Evolutionary conservation across 2,113 vertebrate species (phyloP), one percentile per base, ranked within the genome.

Genomic region (Sinocyclocheilus grahami): DNA sequence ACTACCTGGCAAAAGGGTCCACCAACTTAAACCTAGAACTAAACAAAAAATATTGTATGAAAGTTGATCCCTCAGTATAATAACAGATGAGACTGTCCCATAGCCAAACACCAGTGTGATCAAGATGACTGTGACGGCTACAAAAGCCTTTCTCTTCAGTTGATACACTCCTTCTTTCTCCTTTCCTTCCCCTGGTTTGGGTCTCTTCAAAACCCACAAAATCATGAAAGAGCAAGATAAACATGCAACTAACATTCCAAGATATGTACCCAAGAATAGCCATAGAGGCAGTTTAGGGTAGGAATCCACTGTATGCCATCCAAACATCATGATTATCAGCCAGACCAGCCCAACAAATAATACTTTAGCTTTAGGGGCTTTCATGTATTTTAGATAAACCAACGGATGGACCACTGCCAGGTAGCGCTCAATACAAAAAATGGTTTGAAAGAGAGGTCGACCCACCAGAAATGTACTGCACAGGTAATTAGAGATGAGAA

Each of bases 141-240:
- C 18, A 39, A 85, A 82, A 33, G 87, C 67, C 55, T 53, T 71
- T 62, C 78, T 81, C 53, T 80, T 85, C 76, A 79, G 30, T 0
- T 58, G 39, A 63, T 69, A 63, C 18, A 51, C 18, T 24, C 3
- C 46, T n/a, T 24, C 42, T 22, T 37, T 85, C 14, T 27, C 51
- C 30, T 69, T 69, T 20, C 63, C 69, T 0, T 82, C 83, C 20
- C 55, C 77, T 5, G 78, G 78, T 33, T 42, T 76, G 30, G 58
- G 46, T 16, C 60, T 48, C 24, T 69, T 83, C 75, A 87, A 30
- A 18, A 72, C 46, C 60, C 53, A 79, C n/a, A 79, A 8, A 60
- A 79, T 60, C 27, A 55, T 60, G 30, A 60, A 3, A 13, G 77
- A 79, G 77, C 53, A 78, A 22, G 9, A 55, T 33, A 53, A 30